Conservation (phyloP, 2,113 vertebrate genomes). For the Eptesicus fuscus region DNA sequence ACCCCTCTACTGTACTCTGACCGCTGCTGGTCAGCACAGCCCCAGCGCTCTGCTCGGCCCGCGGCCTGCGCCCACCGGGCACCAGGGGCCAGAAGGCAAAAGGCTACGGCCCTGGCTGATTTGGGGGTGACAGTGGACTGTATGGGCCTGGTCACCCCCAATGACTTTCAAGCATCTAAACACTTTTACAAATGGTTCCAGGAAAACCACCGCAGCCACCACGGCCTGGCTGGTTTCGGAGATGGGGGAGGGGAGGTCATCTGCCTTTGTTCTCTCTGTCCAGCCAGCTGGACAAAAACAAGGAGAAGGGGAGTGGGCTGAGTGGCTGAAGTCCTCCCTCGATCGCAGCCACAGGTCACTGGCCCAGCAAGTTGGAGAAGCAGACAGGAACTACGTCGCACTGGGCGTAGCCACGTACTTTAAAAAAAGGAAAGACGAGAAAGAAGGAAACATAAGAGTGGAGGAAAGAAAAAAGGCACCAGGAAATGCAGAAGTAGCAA, state of each 20-base stretch:
- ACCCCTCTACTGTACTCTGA: constrained; percentile 85
- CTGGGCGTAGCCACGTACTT: background rate
- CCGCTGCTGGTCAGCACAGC: constrained; percentile 80
- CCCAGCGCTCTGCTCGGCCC: constrained; percentile 77
- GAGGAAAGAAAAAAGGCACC: background rate
- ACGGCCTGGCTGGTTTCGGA: background rate
- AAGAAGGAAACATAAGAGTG: background rate
- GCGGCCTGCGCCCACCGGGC: constrained; percentile 68
- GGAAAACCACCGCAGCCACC: background rate
- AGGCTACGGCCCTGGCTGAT: constrained; percentile 14
- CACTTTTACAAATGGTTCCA: background rate
- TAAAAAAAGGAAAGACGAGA: too few species aligned
- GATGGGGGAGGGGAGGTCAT: background rate
- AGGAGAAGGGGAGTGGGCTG: background rate
- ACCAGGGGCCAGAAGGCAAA: background rate
- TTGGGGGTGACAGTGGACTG: background rate
- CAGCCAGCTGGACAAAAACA: constrained; percentile 20
- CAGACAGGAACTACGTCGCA: background rate
- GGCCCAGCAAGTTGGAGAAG: background rate
- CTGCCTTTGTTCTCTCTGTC: constrained; percentile 47
- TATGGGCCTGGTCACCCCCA: background rate
- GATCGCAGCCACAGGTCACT: background rate
- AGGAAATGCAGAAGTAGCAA: background rate
- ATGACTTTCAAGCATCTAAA: background rate
- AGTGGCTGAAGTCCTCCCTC: background rate